Evolutionary conservation across 2,888 invertebrate genomes (phyloP).

Genomic region (Drosophila anomalata): DNA sequence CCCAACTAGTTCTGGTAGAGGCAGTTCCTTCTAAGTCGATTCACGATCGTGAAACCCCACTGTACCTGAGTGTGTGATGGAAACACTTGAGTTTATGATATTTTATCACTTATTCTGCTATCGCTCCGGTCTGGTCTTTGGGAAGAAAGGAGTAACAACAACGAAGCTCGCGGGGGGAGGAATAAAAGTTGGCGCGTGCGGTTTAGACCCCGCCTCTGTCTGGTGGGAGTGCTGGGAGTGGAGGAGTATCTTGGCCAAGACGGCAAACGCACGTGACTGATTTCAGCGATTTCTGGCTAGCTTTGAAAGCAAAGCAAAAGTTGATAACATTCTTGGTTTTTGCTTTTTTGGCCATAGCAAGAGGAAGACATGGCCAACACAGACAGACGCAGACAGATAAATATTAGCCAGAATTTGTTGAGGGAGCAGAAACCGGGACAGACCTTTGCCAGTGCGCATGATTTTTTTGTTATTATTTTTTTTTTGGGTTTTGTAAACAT

Average conservation of each 20-base stretch:
- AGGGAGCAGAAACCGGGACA: conserved; percentile 16
- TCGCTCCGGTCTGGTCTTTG: conserved; percentile 3
- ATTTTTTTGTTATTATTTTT: conserved; percentile 7
- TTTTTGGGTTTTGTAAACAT: conserved; percentile 45
- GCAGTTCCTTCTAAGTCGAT: neutral
- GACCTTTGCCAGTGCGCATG: conserved; percentile 42
- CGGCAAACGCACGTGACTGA: conserved; percentile 63
- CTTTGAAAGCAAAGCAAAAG: neutral
- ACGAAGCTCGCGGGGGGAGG: conserved; percentile 3
- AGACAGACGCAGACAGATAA: conserved; percentile 25
- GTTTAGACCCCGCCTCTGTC: neutral
- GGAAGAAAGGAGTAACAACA: conserved; percentile 18
- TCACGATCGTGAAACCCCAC: neutral
- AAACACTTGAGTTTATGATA: conserved; percentile 21
- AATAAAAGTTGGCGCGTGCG: conserved; percentile 35
- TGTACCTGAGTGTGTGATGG: neutral
- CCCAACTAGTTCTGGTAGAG: neutral
- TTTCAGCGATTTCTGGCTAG: conserved; percentile 38
- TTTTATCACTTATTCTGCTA: conserved; percentile 29
- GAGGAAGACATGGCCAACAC: conserved; percentile 9
- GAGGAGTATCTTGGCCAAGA: neutral
- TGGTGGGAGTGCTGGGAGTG: neutral
- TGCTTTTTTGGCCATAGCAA: conserved; percentile 22
- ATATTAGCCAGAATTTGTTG: conserved; percentile 20
- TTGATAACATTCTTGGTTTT: conserved; percentile 53